These are phyloP conservation scores for Stegostoma tigrinum DNA, from an alignment of 2,113 vertebrate species.

Conservation along the genomic window DNA sequence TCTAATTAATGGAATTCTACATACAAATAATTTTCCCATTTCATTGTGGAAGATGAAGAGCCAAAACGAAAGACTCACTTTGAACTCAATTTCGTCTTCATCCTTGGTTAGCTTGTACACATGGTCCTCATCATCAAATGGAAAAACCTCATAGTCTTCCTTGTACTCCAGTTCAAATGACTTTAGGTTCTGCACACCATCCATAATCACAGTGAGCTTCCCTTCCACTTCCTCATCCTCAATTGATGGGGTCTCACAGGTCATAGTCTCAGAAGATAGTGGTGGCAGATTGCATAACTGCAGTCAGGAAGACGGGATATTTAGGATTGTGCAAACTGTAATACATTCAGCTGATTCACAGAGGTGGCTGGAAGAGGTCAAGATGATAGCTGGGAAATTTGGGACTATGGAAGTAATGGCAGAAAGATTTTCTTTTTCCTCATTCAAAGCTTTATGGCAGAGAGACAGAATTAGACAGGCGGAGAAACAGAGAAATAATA, in stretches of 20 bases:
- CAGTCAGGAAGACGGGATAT: accelerated
- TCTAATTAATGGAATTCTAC: neutral
- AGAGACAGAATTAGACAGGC: no score
- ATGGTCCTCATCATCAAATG: constrained; percentile 55
- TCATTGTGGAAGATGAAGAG: neutral
- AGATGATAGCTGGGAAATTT: neutral
- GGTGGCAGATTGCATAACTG: constrained; percentile 60
- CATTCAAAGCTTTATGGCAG: neutral
- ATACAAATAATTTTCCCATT: neutral
- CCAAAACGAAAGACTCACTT: constrained; percentile 58
- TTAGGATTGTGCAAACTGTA: neutral
- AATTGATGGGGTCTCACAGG: constrained; percentile 63
- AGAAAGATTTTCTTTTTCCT: neutral
- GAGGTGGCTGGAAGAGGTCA: neutral
- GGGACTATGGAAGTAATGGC: neutral
- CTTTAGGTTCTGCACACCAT: constrained; percentile 56
- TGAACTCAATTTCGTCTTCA: constrained; percentile 64
- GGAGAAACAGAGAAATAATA: no score
- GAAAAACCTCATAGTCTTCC: constrained; percentile 55
- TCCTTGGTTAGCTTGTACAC: constrained; percentile 61
- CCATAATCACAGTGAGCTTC: constrained; percentile 69
- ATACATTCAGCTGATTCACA: neutral
- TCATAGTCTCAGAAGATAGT: constrained; percentile 49
- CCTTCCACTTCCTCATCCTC: constrained; percentile 54
- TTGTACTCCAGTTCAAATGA: constrained; percentile 65